These are phyloP conservation scores for Fabriciana adippe DNA, from an alignment of 2,888 invertebrate species.

Conservation along the genomic window DNA sequence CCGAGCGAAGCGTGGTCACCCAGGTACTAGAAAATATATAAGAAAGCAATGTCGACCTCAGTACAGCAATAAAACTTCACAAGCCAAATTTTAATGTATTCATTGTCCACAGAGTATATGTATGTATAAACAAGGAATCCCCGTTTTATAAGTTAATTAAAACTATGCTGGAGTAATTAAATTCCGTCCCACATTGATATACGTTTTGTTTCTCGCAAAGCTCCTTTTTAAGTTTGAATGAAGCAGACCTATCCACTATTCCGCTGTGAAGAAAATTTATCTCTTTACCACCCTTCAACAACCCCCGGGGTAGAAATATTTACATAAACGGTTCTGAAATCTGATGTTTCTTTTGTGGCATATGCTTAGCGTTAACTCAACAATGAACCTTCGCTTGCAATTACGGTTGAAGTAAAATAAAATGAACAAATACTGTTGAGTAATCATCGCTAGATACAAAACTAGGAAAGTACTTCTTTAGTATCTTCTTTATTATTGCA, in stretches of 20 bases:
- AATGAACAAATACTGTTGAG: neutral
- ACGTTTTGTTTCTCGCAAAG: neutral
- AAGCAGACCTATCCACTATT: neutral
- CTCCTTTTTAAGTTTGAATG: neutral
- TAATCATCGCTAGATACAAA: neutral
- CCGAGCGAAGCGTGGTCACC: no score
- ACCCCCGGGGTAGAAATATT: slow-evolving; percentile 1
- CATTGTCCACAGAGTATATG: neutral
- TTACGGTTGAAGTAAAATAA: neutral
- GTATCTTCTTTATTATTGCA: no score
- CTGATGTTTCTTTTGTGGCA: neutral
- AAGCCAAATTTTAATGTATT: no score
- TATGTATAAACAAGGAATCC: neutral
- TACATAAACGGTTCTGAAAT: slow-evolving; percentile 12
- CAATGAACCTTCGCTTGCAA: neutral
- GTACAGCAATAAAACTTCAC: no score
- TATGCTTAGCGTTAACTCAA: neutral
- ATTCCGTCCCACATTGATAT: slow-evolving; percentile 1
- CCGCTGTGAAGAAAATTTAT: slow-evolving; percentile 7
- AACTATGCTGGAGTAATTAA: slow-evolving; percentile 8
- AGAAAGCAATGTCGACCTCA: no score
- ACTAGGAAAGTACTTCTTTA: no score
- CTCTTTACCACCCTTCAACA: slow-evolving; percentile 3
- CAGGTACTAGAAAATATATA: no score
- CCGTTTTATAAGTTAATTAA: slow-evolving; percentile 7